Percentiles rank a stretch among this genome's conserved stretches.
These are phyloP conservation scores for Dromiciops gliroides DNA, from an alignment of 2,113 vertebrate genomes.

Conservation along the genomic window DNA sequence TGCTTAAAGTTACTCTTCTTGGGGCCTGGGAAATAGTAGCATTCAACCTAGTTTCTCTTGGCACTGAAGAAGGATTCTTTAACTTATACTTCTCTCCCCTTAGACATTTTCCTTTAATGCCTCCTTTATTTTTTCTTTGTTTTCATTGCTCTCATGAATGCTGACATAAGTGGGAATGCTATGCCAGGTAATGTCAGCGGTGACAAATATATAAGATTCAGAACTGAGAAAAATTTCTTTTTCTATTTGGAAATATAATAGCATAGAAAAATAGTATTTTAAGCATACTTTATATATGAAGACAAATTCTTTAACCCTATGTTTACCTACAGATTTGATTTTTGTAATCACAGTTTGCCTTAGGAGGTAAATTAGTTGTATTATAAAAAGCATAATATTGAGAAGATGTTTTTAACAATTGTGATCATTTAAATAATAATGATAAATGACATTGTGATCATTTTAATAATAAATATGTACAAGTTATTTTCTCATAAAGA, in stretches of 20 bases:
- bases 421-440: not conserved
- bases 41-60: constrained; percentile 36
- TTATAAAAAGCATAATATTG: constrained; percentile 26
- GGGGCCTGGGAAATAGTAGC: not conserved
- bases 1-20: not conserved
- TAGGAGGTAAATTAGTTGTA: not conserved
- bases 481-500: not conserved
- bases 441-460: constrained; percentile 20
- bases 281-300: constrained; percentile 40
- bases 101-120: constrained; percentile 81
- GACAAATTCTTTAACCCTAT: constrained; percentile 40
- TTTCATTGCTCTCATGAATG: constrained; percentile 87
- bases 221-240: constrained; percentile 54
- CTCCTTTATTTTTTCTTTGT: constrained; percentile 84
- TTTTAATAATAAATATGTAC: not conserved
- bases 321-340: constrained; percentile 28
- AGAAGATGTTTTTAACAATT: constrained; percentile 38
- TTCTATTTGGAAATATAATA: constrained; percentile 34
- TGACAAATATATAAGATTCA: constrained; percentile 61
- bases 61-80: constrained; percentile 54
- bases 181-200: constrained; percentile 86
- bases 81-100: constrained; percentile 49
- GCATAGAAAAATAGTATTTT: constrained; percentile 17
- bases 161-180: constrained; percentile 87
- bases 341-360: constrained; percentile 21